phyloP scores from a whole-genome alignment of 2,113 vertebrate species.

The Xiphias gladius region DNA sequence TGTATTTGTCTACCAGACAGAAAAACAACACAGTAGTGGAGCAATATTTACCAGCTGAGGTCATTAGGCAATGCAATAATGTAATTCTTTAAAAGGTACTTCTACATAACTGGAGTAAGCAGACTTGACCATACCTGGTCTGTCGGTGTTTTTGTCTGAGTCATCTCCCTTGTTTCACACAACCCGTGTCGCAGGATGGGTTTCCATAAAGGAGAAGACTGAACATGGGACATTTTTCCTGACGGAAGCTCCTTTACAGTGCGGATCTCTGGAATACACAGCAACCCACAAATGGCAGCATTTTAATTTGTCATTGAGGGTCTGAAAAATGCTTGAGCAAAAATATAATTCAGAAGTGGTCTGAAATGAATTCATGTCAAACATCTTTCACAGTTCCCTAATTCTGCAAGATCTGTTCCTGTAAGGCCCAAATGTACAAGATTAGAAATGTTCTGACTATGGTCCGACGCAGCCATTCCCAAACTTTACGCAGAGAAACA shows the following conservation, averaged over 20 bases:
- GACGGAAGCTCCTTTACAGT: conserved; percentile 86
- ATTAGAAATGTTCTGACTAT: rapidly evolving
- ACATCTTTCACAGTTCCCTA: not conserved
- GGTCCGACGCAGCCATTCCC: not conserved
- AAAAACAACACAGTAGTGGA: not conserved
- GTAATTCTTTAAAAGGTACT: not conserved
- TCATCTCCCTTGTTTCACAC: conserved; percentile 68
- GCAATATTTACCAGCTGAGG: not conserved
- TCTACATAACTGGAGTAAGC: not conserved
- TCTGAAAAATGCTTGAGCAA: not conserved
- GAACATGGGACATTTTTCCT: conserved; percentile 88
- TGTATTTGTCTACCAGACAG: conserved; percentile 77
- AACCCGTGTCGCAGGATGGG: conserved; percentile 92
- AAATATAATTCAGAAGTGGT: not conserved
- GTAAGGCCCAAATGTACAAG: not conserved
- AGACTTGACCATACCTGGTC: conserved; percentile 61
- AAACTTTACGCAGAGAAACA: not conserved
- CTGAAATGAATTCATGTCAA: not conserved
- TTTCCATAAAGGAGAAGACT: conserved; percentile 94
- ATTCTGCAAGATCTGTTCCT: not conserved
- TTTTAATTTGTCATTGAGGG: not conserved
- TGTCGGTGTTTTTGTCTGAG: not conserved
- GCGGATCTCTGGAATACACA: conserved; percentile 84
- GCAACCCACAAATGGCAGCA: not conserved
- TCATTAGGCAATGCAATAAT: not conserved